Evolutionary conservation across 30 jellyfish, hydroid and myxozoan genomes (phyloP).

Genomic region (Aurelia aurita): DNA sequence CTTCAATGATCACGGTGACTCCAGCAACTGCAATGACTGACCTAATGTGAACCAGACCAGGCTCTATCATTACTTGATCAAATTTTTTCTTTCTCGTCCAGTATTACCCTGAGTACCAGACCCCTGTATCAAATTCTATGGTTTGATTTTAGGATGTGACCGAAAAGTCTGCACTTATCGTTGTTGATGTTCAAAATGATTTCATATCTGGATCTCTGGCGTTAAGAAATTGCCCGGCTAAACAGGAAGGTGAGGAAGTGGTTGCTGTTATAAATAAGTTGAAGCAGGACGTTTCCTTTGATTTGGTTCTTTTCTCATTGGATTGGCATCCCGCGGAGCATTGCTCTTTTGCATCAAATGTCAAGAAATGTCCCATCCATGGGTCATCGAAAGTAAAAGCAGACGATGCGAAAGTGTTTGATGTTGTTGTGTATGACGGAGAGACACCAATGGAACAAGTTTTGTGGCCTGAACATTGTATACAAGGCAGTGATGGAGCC

Average conservation of each 20-base stretch:
- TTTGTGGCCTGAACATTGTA: conserved; percentile 98
- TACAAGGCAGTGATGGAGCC: conserved; percentile 94
- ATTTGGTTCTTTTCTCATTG: conserved; percentile 59
- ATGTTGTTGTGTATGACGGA: conserved; percentile 76
- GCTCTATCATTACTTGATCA: too few species aligned
- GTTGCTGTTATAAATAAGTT: conserved; percentile 74
- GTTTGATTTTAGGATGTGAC: conserved; percentile 39
- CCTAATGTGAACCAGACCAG: too few species aligned
- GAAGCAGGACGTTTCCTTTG: conserved; percentile 51
- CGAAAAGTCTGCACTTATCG: conserved; percentile 69
- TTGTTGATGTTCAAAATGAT: conserved; percentile 96
- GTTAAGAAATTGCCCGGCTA: conserved; percentile 86
- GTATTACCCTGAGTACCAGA: too few species aligned
- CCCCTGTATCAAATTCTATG: too few species aligned
- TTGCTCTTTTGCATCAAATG: conserved; percentile 87
- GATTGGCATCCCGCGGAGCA: conserved; percentile 99
- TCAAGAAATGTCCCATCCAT: conserved; percentile 75
- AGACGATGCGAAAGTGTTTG: conserved; percentile 68
- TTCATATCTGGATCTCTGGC: conserved; percentile 96
- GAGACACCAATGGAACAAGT: conserved; percentile 75
- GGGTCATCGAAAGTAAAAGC: conserved; percentile 46
- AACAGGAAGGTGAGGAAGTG: conserved; percentile 95
- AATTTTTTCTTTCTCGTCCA: too few species aligned
- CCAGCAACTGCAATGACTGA: too few species aligned
- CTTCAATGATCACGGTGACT: too few species aligned